Evolutionary conservation across 2,797 vertebrate species (phyloP).

Genomic region (Oophaga sylvatica): DNA sequence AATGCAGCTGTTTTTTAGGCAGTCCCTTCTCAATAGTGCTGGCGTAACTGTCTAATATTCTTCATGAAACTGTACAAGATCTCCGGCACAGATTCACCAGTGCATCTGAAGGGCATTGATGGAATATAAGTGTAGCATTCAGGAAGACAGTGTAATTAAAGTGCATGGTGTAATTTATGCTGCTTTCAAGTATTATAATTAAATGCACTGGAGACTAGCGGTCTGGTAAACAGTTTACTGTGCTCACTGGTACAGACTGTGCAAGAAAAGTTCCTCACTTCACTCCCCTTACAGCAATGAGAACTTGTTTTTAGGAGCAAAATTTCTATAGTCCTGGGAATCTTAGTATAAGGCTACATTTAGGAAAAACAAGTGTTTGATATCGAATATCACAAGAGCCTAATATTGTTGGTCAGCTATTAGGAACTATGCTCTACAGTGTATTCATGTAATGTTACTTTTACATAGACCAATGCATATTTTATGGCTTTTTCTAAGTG

Average conservation of each 20-base stretch:
- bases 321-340: neutral
- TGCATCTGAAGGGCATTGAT: constrained; percentile 49
- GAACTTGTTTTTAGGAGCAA: neutral
- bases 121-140: constrained; percentile 62
- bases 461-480: too few species aligned
- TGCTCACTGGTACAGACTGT: neutral
- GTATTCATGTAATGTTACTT: too few species aligned
- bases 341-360: neutral
- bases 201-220: constrained; percentile 53
- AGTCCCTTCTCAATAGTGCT: neutral
- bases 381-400: neutral
- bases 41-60: neutral
- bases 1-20: neutral
- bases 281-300: neutral
- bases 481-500: too few species aligned
- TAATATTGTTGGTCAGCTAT: neutral
- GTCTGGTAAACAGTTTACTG: constrained; percentile 23
- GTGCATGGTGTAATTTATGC: constrained; percentile 53
- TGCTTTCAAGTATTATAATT: constrained; percentile 13
- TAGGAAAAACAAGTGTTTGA: neutral
- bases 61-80: neutral
- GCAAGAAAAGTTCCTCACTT: neutral
- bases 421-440: neutral
- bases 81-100: constrained; percentile 42
- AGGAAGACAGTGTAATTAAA: constrained; percentile 61